These are phyloP conservation scores for Anas platyrhynchos DNA, from an alignment of 2,113 vertebrate species.

Conservation along the genomic window DNA sequence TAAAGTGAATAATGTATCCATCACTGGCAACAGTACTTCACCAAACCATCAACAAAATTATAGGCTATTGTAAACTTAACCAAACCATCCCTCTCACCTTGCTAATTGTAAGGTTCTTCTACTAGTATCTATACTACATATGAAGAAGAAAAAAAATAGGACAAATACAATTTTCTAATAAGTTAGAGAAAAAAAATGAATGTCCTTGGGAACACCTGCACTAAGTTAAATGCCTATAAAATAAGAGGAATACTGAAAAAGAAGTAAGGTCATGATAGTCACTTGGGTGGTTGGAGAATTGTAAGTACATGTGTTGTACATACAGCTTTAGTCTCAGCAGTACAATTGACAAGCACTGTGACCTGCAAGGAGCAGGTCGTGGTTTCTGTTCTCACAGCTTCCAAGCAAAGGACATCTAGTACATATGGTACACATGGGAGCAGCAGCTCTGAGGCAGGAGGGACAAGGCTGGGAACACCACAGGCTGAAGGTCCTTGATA, in stretches of 20 bases:
- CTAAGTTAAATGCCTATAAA: neutral
- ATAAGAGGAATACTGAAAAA: neutral
- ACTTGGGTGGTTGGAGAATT: neutral
- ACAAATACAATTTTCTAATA: slow-evolving; percentile 10
- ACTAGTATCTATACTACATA: slow-evolving; percentile 23
- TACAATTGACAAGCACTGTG: neutral
- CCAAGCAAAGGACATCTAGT: neutral
- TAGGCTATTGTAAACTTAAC: neutral
- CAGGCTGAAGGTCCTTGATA: neutral
- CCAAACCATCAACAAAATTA: neutral
- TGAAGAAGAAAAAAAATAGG: slow-evolving; percentile 37
- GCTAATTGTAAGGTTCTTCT: neutral
- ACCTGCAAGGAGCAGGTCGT: neutral
- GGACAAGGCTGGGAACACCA: neutral
- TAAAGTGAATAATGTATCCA: neutral
- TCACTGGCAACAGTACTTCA: neutral
- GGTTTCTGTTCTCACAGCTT: neutral
- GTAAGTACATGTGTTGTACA: neutral
- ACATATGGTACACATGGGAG: neutral
- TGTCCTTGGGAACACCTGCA: slow-evolving; percentile 20
- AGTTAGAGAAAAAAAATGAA: neutral
- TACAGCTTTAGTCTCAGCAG: neutral
- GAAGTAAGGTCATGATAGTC: neutral
- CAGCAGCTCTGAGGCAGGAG: neutral
- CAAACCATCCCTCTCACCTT: neutral